These are phyloP conservation scores for Chelonus formosanus DNA, from an alignment of 2,888 invertebrate species.

Conservation along the genomic window DNA sequence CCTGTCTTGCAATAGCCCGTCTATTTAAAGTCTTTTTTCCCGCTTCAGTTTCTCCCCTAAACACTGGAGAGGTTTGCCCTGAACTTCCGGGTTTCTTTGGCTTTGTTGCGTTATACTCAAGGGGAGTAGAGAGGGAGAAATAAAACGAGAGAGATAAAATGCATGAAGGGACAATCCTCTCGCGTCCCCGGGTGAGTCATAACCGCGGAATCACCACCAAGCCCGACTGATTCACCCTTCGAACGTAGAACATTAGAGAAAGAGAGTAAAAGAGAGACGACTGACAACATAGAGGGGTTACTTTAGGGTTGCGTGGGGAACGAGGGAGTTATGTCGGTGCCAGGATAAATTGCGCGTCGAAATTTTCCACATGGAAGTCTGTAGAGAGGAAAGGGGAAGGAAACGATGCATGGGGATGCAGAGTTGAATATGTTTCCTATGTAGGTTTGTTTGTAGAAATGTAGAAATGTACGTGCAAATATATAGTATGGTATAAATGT, in stretches of 20 bases:
- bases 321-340: conserved; percentile 16
- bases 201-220: conserved; percentile 43
- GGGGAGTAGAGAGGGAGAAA: not conserved
- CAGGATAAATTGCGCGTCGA: conserved; percentile 35
- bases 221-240: conserved; percentile 46
- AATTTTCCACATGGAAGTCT: conserved; percentile 29
- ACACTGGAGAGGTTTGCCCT: conserved; percentile 20
- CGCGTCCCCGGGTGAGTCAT: conserved; percentile 42
- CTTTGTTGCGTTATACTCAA: conserved; percentile 9
- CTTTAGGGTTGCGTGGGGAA: conserved; percentile 7
- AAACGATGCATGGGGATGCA: conserved; percentile 1
- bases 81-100: conserved; percentile 19
- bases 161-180: conserved; percentile 25
- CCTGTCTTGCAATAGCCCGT: not conserved
- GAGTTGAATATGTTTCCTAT: not conserved
- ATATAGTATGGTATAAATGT: not conserved
- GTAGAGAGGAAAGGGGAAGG: not conserved
- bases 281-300: conserved; percentile 14
- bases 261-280: conserved; percentile 13
- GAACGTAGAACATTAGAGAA: conserved; percentile 6
- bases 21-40: conserved; percentile 7
- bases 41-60: conserved; percentile 25
- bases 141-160: not conserved
- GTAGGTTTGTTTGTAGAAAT: not conserved
- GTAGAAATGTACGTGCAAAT: no score